These are phyloP conservation scores for Ptycholaimellus sp. DNA, from an alignment of 2,888 invertebrate species.

Conservation along the genomic window DNA sequence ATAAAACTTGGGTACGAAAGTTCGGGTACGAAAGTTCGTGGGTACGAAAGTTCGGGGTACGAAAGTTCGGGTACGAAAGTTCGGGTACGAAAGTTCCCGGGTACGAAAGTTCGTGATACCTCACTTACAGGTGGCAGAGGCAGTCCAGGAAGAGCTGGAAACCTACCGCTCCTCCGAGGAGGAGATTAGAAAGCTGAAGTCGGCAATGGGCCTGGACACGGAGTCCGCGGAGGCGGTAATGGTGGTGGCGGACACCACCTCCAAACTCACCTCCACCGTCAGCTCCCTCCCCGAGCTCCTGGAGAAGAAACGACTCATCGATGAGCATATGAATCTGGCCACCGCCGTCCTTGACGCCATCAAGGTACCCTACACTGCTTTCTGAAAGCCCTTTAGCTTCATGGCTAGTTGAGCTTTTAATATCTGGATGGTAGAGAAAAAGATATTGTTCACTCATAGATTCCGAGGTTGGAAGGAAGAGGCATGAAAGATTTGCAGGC, in stretches of 20 bases:
- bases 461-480: neutral
- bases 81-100: no score
- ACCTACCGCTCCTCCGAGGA: slow-evolving; percentile 76
- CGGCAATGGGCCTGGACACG: slow-evolving; percentile 67
- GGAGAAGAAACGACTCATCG: slow-evolving; percentile 85
- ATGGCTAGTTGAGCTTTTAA: neutral
- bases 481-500: slow-evolving; percentile 32
- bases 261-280: slow-evolving; percentile 67
- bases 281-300: slow-evolving; percentile 72
- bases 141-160: slow-evolving; percentile 90
- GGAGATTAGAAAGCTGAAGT: slow-evolving; percentile 78
- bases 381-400: neutral
- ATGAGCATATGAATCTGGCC: slow-evolving; percentile 94
- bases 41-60: no score
- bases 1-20: no score
- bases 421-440: neutral
- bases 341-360: slow-evolving; percentile 40
- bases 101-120: no score
- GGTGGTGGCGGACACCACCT: slow-evolving; percentile 67
- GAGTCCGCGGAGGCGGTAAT: slow-evolving; percentile 52
- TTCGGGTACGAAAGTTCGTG: no score
- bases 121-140: slow-evolving; percentile 55
- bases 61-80: no score
- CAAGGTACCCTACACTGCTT: slow-evolving; percentile 33
- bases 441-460: neutral